Evolutionary conservation across 1,140 invertebrate genomes (phyloP).

Genomic region (Lanistes nyassanus): DNA sequence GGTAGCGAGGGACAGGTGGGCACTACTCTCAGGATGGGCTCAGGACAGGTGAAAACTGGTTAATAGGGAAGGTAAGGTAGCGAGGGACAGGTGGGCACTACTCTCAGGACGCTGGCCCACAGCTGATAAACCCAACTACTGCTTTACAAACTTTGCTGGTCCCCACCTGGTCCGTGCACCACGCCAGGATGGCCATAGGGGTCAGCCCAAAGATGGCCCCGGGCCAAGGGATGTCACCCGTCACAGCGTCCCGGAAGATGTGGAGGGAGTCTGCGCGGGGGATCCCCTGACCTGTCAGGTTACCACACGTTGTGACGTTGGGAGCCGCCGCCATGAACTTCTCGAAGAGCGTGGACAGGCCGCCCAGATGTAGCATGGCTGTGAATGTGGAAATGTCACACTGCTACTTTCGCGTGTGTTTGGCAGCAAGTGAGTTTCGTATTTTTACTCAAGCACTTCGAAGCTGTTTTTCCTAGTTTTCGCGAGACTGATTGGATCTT

Average conservation of each 20-base stretch:
- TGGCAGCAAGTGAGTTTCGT: too few species aligned
- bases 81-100: too few species aligned
- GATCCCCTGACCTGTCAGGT: constrained; percentile 27
- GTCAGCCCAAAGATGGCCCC: constrained; percentile 69
- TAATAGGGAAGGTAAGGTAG: too few species aligned
- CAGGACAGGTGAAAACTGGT: too few species aligned
- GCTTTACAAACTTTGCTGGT: background rate
- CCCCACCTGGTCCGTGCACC: constrained; percentile 71
- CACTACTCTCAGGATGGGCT: too few species aligned
- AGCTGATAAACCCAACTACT: background rate
- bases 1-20: too few species aligned
- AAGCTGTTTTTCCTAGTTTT: too few species aligned
- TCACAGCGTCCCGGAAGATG: constrained; percentile 61
- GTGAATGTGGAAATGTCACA: too few species aligned
- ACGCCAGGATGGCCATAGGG: constrained; percentile 70
- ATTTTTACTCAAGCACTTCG: too few species aligned
- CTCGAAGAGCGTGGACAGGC: constrained; percentile 58
- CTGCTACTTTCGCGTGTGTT: too few species aligned
- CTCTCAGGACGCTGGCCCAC: too few species aligned
- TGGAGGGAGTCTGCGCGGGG: constrained; percentile 64
- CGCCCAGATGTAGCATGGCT: constrained; percentile 64
- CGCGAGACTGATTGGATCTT: too few species aligned
- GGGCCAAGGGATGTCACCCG: constrained; percentile 69
- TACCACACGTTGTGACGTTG: constrained; percentile 37
- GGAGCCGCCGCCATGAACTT: constrained; percentile 63